Evolutionary conservation across 2,797 vertebrate species (phyloP).

Genomic region (Spondyliosoma cantharus): DNA sequence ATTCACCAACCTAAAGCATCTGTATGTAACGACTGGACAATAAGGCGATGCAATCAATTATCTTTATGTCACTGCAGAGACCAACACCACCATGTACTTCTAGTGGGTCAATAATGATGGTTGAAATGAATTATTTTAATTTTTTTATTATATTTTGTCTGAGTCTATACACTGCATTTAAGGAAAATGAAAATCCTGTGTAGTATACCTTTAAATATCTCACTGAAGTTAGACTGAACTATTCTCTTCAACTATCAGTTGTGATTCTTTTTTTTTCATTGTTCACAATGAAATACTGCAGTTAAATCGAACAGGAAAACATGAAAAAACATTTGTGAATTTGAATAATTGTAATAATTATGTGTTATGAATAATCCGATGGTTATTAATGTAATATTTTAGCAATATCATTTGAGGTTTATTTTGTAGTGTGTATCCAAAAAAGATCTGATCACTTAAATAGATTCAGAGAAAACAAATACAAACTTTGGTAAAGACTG

Average conservation of each 20-base stretch:
- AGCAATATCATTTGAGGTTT: not conserved
- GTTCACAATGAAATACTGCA: not conserved
- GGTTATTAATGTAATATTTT: not conserved
- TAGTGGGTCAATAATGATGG: too few relatives aligned
- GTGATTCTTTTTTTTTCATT: not conserved
- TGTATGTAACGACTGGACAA: too few relatives aligned
- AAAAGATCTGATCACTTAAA: not conserved
- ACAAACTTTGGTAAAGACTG: not conserved
- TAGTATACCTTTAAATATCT: not conserved
- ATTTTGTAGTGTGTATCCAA: not conserved
- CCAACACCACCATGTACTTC: too few relatives aligned
- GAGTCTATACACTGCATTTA: too few relatives aligned
- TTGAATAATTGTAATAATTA: too few relatives aligned
- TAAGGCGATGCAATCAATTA: too few relatives aligned
- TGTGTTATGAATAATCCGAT: not conserved
- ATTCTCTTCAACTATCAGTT: not conserved
- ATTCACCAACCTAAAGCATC: too few relatives aligned
- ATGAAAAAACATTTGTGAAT: too few relatives aligned
- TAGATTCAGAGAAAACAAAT: not conserved
- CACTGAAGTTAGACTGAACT: not conserved
- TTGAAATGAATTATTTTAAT: too few relatives aligned
- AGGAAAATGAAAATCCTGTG: too few relatives aligned
- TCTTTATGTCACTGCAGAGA: too few relatives aligned
- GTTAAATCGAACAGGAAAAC: not conserved
- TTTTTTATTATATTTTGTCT: too few relatives aligned